Evolutionary conservation across 2,888 invertebrate genomes (phyloP), one percentile per base, ranked within the genome.

Genomic region (Augiades crinisus): DNA sequence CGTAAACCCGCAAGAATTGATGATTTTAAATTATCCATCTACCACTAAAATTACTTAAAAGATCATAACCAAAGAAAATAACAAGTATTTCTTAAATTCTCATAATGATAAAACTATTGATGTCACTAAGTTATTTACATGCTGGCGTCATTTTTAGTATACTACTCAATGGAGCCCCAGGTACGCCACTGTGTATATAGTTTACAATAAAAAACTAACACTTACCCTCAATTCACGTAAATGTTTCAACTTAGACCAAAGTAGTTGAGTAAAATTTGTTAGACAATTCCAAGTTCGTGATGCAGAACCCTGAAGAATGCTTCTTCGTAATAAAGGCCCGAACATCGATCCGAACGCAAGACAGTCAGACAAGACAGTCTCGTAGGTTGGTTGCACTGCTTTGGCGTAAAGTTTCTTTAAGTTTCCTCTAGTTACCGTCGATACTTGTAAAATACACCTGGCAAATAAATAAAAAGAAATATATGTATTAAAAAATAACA

Each of bases 241-340:
- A 72, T 87, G 81, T 80, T 85, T 88, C 72, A 92, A 81, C 90
- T 92, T 92, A 80, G 88, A 91, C 92, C 93, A 92, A 80, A 92
- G 78, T 63, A 85, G 78, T 79, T 91, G 90, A 65, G 91, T 91
- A 67, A 92, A 90, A 83, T 91, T 90, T 67, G 91, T 83, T 71
- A 92, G 78, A 77, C 91, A 92, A 88, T 92, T 92, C 93, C 93
- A 93, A 91, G 93, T 93, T 83, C 92, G 91, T 68, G 91, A 87
- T 72, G 92, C 93, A 78, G 93, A 92, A 83, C 91, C 92, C 90
- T 92, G 92, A 90, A 93, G 86, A 83, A 92, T 85, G 82, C 91
- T 90, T 90, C 91, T 90, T 89, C 88, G 90, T 84, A 91, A 78
- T 84, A 92, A 87, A 87, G 92, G 91, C 84, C 92, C 92, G 86